Percentiles rank a stretch among this genome's conserved stretches.
phyloP scores from a whole-genome alignment of 2,888 invertebrate genomes.

The Fragum fragum region DNA sequence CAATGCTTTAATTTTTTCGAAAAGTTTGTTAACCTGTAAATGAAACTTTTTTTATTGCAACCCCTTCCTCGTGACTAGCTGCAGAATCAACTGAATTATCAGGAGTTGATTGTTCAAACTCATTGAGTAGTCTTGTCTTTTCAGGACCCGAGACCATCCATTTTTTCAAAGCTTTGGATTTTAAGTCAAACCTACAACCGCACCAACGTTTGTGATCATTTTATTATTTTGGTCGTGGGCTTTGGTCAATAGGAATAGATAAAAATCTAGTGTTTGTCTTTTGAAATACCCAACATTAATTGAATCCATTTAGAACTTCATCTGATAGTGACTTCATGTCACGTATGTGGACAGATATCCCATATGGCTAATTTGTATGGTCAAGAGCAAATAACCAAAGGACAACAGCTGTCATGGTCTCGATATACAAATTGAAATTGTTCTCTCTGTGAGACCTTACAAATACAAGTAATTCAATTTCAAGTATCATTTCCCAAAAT shows the following conservation, averaged over 20 bases:
- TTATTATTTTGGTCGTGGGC: constrained; percentile 73
- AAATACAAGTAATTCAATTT: constrained; percentile 27
- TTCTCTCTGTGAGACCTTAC: constrained; percentile 43
- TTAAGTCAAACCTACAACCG: constrained; percentile 67
- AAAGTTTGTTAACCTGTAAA: not conserved
- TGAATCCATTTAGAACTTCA: constrained; percentile 51
- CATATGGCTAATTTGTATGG: constrained; percentile 64
- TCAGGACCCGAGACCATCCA: constrained; percentile 74
- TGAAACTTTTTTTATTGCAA: constrained; percentile 16
- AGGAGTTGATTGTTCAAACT: constrained; percentile 25
- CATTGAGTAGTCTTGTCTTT: constrained; percentile 32
- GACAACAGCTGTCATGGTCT: constrained; percentile 30
- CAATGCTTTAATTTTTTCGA: not conserved
- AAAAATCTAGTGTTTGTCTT: constrained; percentile 67
- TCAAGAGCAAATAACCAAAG: constrained; percentile 55
- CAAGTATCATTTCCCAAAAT: constrained; percentile 7
- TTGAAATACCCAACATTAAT: constrained; percentile 56
- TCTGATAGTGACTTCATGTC: constrained; percentile 65
- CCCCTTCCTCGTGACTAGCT: not conserved
- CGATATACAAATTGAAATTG: constrained; percentile 48
- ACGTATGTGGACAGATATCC: constrained; percentile 67
- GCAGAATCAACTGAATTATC: not conserved
- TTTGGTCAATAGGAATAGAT: constrained; percentile 67
- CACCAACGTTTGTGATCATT: constrained; percentile 70
- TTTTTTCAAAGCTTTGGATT: constrained; percentile 60